Evolutionary conservation across 2,888 invertebrate species (phyloP), one percentile per base, ranked within the genome.

Genomic region (Galerucella pusilla): DNA sequence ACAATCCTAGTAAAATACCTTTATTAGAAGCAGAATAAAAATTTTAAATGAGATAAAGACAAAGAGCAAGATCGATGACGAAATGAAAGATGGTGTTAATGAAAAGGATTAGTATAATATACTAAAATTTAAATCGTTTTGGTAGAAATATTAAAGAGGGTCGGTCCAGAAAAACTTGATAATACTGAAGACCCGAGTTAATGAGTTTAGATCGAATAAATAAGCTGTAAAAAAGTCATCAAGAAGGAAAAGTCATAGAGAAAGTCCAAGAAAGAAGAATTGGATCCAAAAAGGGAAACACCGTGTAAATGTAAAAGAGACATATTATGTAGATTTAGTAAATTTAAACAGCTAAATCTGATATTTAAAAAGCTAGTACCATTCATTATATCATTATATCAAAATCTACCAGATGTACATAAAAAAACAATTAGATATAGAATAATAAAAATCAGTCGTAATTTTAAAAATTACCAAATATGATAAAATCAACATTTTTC

Each of bases 371-470:
- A 49, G 11, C 11, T 49, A 49, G 49, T 49, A 12, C 49, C 49
- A 49, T 49, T 49, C 14, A 49, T 14, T 49, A 49, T 5, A 49
- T 14, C 46, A 49, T 49, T 11, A 12, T 49, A 10, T 57, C 57
- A 57, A 57, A 57, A 57, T 57, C 57, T 57, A 57, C 57, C 57
- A 57, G 57, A 57, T 57, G 57, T 20, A 57, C 16, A 57, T 2
- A 10, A 57, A 57, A 57, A 57, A 1, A 52, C n/a, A 11, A 52
- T 11, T 11, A 57, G 20, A 2, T 16, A 3, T 20, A 11, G 10
- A 57, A 57, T 16, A 16, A 9, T 16, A 20, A 20, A 57, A 57
- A 57, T 16, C 16, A 20, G 10, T 20, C 16, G 16, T 54, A 7
- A 49, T 49, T 49, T 0, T 9, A 57, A 20, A 57, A 57, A 57